A percentile compares a stretch with the other conserved stretches of the same genome.
Evolutionary conservation across 2,113 vertebrate genomes (phyloP).

Genomic region (Macquaria ambigua): DNA sequence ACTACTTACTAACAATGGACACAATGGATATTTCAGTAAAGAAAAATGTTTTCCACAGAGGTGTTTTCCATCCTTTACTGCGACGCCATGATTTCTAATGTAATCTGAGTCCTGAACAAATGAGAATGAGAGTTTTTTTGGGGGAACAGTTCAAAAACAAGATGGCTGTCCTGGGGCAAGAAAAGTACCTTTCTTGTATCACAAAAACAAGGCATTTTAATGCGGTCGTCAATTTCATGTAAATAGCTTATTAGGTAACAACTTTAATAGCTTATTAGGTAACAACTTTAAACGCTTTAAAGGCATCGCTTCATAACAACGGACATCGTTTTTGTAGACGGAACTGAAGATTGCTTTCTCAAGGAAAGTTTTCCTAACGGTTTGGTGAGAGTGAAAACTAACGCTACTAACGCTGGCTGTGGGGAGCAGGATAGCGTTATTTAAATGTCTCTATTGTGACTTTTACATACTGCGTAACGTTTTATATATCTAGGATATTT

Average conservation of each 20-base stretch:
- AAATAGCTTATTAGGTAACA: background rate
- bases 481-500: background rate
- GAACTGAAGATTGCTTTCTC: background rate
- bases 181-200: slow-evolving; percentile 50
- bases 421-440: background rate
- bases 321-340: slow-evolving; percentile 10
- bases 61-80: slow-evolving; percentile 51
- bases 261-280: background rate
- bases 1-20: background rate
- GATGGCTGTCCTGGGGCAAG: slow-evolving; percentile 84
- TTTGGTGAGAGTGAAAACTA: slow-evolving; percentile 18
- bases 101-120: slow-evolving; percentile 75
- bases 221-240: background rate
- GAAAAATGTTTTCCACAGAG: slow-evolving; percentile 17
- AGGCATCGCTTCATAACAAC: slow-evolving; percentile 28
- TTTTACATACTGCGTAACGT: background rate
- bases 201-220: slow-evolving; percentile 50
- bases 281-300: slow-evolving; percentile 29
- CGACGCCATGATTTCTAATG: slow-evolving; percentile 73
- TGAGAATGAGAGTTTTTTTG: slow-evolving; percentile 61
- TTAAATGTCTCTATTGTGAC: background rate
- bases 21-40: no score
- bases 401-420: background rate
- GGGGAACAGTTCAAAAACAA: slow-evolving; percentile 80
- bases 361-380: slow-evolving; percentile 23